These are phyloP conservation scores for Crocuta crocuta DNA, from an alignment of 2,113 vertebrate genomes.

Conservation along the genomic window DNA sequence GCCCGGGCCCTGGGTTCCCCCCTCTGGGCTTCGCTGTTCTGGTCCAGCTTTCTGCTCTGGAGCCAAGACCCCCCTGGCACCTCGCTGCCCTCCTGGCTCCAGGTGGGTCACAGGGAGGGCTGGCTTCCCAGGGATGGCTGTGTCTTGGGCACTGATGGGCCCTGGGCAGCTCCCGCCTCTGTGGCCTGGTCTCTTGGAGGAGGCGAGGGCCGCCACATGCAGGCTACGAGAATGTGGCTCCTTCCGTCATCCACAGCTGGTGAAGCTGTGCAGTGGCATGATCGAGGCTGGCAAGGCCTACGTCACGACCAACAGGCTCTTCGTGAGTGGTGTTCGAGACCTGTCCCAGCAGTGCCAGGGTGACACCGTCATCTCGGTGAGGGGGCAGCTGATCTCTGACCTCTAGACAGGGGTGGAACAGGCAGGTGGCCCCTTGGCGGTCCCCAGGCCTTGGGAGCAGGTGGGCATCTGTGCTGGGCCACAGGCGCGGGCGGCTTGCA, in stretches of 20 bases:
- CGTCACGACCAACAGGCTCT: constrained; percentile 95
- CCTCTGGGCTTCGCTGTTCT: neutral
- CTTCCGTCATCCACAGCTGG: constrained; percentile 88
- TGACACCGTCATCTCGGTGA: constrained; percentile 96
- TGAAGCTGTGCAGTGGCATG: constrained; percentile 98
- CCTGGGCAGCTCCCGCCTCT: neutral
- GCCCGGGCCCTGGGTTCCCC: neutral
- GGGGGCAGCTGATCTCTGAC: constrained; percentile 51
- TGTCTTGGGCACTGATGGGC: neutral
- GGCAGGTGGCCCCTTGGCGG: neutral
- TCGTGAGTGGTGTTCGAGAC: constrained; percentile 95
- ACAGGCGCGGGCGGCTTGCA: too few species aligned
- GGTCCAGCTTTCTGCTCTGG: neutral
- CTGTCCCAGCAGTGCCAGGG: constrained; percentile 97
- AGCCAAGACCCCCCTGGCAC: neutral
- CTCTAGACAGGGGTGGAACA: neutral
- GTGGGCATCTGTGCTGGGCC: neutral
- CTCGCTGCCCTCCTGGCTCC: neutral
- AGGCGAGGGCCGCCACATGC: neutral
- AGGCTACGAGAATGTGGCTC: fast-evolving
- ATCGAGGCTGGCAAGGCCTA: constrained; percentile 96
- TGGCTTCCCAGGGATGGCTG: neutral
- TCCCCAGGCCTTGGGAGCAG: neutral
- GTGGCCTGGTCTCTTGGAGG: neutral
- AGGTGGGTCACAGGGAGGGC: neutral